A percentile compares a stretch with the other conserved stretches of the same genome.
Conservation (phyloP, 2,888 invertebrate genomes). For the Incurvaria masculella region DNA sequence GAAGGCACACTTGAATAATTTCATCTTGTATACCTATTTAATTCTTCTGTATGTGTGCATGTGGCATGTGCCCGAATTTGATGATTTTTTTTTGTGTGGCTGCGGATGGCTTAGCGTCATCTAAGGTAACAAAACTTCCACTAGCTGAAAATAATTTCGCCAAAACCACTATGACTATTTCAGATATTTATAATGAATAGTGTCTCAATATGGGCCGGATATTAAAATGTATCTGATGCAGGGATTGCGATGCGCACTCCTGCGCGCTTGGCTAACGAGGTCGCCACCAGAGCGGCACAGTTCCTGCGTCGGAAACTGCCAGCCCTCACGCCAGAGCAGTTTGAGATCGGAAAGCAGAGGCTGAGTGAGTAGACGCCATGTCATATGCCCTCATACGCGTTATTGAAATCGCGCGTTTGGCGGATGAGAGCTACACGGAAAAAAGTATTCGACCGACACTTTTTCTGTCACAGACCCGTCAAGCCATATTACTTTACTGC, state of each 20-base stretch:
- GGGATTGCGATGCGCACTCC: conserved; percentile 33
- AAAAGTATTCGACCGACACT: no score
- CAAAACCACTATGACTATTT: not conserved
- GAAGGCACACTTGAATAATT: no score
- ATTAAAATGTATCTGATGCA: conserved; percentile 12
- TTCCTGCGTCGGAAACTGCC: conserved; percentile 27
- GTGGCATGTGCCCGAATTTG: not conserved
- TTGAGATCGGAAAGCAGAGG: conserved; percentile 33
- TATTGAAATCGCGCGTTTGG: no score
- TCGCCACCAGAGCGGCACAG: conserved; percentile 23
- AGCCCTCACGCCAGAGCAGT: conserved; percentile 24
- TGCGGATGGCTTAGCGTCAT: not conserved
- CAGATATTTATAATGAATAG: no score
- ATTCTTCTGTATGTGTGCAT: not conserved
- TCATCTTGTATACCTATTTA: no score
- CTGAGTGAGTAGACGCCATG: conserved; percentile 38
- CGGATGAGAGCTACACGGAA: no score
- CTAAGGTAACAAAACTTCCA: not conserved
- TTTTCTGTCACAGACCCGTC: no score
- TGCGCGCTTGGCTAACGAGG: conserved; percentile 22
- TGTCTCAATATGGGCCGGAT: not conserved
- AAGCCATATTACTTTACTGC: no score
- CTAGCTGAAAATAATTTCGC: not conserved
- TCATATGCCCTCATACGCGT: no score
- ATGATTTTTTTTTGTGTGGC: not conserved